Conservation (phyloP, 2,888 invertebrate species). For the Chloroclysta siterata region DNA sequence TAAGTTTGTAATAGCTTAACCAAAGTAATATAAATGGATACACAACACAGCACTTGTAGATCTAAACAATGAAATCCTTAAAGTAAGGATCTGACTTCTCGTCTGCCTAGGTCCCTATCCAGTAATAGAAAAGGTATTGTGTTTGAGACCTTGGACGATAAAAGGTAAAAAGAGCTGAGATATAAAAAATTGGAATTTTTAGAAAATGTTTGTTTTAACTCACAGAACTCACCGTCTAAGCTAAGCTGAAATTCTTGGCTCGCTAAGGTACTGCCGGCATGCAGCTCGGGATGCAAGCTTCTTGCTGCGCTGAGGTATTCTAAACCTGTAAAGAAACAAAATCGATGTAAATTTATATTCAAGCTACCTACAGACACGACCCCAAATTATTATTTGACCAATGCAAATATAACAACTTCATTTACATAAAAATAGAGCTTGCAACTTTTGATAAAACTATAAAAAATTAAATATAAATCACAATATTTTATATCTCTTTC, state of each 20-base stretch:
- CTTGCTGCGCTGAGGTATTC: conserved; percentile 80
- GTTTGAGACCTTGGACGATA: not conserved
- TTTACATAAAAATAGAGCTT: not conserved
- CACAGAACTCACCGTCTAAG: conserved; percentile 89
- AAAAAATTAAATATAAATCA: conserved; percentile 36
- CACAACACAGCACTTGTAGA: too few species aligned
- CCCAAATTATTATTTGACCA: not conserved
- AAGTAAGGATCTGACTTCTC: too few species aligned
- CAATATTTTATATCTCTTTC: conserved; percentile 31
- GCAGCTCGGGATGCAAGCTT: conserved; percentile 85
- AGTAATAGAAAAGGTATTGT: not conserved
- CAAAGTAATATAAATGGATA: too few species aligned
- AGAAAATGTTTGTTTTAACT: conserved; percentile 17
- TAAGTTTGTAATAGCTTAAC: too few species aligned
- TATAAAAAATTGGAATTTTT: not conserved
- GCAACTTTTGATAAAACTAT: conserved; percentile 21
- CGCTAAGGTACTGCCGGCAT: conserved; percentile 88
- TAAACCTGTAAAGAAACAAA: conserved; percentile 68
- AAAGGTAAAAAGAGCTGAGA: not conserved
- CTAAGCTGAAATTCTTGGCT: conserved; percentile 96
- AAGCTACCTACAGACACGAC: not conserved
- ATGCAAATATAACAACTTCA: conserved; percentile 6
- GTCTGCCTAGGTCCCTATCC: too few species aligned
- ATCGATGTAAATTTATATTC: not conserved
- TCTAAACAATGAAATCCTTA: too few species aligned